Conservation (phyloP, 2,888 invertebrate genomes). For the Epistrophe eligans region DNA sequence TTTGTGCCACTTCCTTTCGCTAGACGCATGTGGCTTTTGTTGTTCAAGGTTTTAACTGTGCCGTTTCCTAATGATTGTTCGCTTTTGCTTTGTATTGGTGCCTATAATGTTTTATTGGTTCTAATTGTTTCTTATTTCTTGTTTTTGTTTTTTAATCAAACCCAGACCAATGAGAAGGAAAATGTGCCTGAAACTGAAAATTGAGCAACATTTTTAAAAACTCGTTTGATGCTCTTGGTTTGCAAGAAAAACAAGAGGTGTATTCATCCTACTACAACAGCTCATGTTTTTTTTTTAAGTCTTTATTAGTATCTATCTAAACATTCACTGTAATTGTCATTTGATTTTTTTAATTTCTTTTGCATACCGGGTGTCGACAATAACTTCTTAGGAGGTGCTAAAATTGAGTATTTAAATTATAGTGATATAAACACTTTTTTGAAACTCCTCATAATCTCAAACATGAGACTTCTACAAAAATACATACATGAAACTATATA, state of each 20-base stretch:
- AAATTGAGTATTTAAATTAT: too few relatives aligned
- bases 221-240: background rate
- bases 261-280: background rate
- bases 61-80: background rate
- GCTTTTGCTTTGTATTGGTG: background rate
- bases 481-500: too few relatives aligned
- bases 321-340: background rate
- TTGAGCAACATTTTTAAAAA: background rate
- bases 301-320: background rate
- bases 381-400: too few relatives aligned
- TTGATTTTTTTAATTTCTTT: too few relatives aligned
- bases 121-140: background rate
- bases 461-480: too few relatives aligned
- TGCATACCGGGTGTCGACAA: too few relatives aligned
- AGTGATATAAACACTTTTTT: too few relatives aligned
- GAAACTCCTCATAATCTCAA: too few relatives aligned
- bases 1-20: background rate
- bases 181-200: background rate
- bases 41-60: background rate
- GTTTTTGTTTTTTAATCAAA: background rate
- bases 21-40: background rate
- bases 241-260: background rate
- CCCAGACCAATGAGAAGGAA: background rate
- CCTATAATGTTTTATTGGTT: background rate
- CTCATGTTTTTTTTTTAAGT: background rate